Percentiles rank a stretch among this genome's conserved stretches.
Evolutionary conservation across 2,888 invertebrate genomes (phyloP).

Genomic region (Troilus luridus): DNA sequence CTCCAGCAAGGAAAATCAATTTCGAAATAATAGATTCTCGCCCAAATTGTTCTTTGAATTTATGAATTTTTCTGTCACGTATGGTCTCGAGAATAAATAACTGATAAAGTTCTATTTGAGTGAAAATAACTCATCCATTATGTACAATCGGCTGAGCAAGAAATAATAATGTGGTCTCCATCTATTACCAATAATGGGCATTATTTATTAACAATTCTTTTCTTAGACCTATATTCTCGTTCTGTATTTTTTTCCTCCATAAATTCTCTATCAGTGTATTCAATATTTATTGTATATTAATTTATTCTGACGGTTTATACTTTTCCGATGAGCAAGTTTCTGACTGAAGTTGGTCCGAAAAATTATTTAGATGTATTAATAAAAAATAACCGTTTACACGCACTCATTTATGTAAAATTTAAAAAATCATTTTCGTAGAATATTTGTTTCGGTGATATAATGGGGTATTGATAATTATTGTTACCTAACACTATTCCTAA

Average conservation of each 20-base stretch:
- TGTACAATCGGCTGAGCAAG: background rate
- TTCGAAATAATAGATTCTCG: slow-evolving; percentile 14
- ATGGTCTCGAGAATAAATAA: background rate
- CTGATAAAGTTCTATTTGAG: slow-evolving; percentile 13
- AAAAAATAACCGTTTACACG: too few relatives aligned
- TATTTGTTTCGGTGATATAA: too few relatives aligned
- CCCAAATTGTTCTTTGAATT: slow-evolving; percentile 27
- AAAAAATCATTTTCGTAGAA: too few relatives aligned
- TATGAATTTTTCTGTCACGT: slow-evolving; percentile 26
- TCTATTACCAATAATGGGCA: background rate
- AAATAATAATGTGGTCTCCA: slow-evolving; percentile 9
- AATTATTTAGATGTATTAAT: background rate
- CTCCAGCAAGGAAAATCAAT: slow-evolving; percentile 21
- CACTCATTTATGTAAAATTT: too few relatives aligned
- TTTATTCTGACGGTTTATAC: background rate
- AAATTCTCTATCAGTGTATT: background rate
- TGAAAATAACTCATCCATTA: slow-evolving; percentile 40
- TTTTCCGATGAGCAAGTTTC: background rate
- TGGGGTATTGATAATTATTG: too few relatives aligned
- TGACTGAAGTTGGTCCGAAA: background rate
- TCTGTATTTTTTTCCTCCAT: background rate
- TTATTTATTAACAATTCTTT: background rate
- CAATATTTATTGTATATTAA: background rate
- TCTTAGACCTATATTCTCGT: background rate
- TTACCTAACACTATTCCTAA: too few relatives aligned